phyloP scores from a whole-genome alignment of 2,113 vertebrate genomes.

The Spea bombifrons region DNA sequence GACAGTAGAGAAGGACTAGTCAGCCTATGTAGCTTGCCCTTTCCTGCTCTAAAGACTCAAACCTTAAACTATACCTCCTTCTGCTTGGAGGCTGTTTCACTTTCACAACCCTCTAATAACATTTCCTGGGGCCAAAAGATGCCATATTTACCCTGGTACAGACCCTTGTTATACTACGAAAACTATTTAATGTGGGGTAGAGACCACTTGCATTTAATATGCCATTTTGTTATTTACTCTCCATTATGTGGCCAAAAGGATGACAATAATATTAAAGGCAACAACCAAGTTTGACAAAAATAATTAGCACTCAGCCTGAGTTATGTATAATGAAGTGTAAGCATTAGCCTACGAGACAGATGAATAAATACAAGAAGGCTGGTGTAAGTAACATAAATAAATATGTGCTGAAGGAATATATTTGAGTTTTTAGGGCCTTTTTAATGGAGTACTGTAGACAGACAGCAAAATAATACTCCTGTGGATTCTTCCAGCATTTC shows the following conservation, averaged over 20 bases:
- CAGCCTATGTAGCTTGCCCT: too few relatives aligned
- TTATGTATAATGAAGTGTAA: slow-evolving; percentile 44
- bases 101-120: too few relatives aligned
- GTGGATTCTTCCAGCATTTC: slow-evolving; percentile 30
- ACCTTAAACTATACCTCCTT: too few relatives aligned
- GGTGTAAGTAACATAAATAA: slow-evolving; percentile 1
- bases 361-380: slow-evolving; percentile 34
- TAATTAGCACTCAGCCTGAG: slow-evolving; percentile 36
- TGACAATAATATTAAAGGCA: not conserved
- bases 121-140: too few relatives aligned
- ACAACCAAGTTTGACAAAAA: not conserved
- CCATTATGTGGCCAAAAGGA: not conserved
- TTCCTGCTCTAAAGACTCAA: too few relatives aligned
- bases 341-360: slow-evolving; percentile 32
- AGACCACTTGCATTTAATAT: too few relatives aligned
- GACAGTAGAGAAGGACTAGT: too few relatives aligned
- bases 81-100: too few relatives aligned
- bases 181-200: too few relatives aligned
- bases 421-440: slow-evolving; percentile 34
- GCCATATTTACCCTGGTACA: too few relatives aligned
- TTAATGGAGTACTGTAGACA: slow-evolving; percentile 6
- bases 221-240: not conserved
- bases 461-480: slow-evolving; percentile 5
- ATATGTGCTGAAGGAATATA: slow-evolving; percentile 32
- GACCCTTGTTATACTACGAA: too few relatives aligned